Conservation (phyloP, 1,140 invertebrate species). For the Branchinecta lynchi region DNA sequence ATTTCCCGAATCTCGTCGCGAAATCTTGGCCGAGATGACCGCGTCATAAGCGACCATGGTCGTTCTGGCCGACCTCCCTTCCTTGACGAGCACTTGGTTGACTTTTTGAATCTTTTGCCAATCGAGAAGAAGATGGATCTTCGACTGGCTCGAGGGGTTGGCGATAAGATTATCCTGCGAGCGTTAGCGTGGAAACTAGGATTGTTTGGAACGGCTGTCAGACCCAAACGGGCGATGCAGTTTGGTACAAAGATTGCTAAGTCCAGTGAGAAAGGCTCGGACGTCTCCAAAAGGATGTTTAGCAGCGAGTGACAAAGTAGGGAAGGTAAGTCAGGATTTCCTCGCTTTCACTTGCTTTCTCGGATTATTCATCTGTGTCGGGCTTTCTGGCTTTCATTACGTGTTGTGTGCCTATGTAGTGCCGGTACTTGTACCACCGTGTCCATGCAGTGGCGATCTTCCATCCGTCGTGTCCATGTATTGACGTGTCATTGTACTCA, state of each 20-base stretch:
- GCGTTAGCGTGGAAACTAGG: constrained; percentile 57
- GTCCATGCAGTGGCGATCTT: no score
- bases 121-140: constrained; percentile 54
- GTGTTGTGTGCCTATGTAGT: no score
- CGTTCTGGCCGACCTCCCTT: constrained; percentile 73
- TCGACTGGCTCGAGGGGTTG: constrained; percentile 49
- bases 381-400: no score
- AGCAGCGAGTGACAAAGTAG: no score
- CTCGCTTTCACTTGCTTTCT: no score
- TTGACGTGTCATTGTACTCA: no score
- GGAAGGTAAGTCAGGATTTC: no score
- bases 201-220: constrained; percentile 42
- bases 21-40: constrained; percentile 87
- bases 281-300: constrained; percentile 36
- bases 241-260: constrained; percentile 96
- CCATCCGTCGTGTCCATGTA: no score
- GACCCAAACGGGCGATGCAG: constrained; percentile 85
- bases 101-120: constrained; percentile 50
- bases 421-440: no score
- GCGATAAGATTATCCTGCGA: constrained; percentile 84
- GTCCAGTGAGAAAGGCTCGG: constrained; percentile 65
- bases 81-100: constrained; percentile 74
- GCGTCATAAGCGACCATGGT: constrained; percentile 61
- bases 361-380: no score
- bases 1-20: constrained; percentile 68